Percentiles rank a stretch among this genome's conserved stretches.
These are phyloP conservation scores for Nephrotoma appendiculata DNA, from an alignment of 2,888 invertebrate genomes.

Conservation along the genomic window DNA sequence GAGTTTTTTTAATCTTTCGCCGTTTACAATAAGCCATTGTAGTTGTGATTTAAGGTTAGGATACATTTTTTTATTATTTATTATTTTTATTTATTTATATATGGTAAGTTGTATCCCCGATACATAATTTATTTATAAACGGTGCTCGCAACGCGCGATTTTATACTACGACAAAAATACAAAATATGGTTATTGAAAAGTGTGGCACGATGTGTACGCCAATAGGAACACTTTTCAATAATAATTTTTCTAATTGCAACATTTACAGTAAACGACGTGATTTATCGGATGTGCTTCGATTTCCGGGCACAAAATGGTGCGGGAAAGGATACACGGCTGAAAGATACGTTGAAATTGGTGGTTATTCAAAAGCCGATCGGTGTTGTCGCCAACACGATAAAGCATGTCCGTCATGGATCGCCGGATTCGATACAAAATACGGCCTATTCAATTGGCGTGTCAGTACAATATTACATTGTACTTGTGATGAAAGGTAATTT, in stretches of 20 bases:
- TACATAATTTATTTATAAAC: neutral
- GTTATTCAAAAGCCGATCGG: slow-evolving; percentile 60
- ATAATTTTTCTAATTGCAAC: neutral
- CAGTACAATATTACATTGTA: slow-evolving; percentile 76
- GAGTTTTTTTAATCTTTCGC: slow-evolving; percentile 75
- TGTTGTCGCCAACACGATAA: slow-evolving; percentile 72
- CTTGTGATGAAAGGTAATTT: slow-evolving; percentile 70
- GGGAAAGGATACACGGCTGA: slow-evolving; percentile 68
- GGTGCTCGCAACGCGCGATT: neutral
- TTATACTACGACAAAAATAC: neutral
- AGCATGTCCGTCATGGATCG: slow-evolving; percentile 68
- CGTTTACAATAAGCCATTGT: slow-evolving; percentile 85
- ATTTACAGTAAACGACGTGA: slow-evolving; percentile 33
- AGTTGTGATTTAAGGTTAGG: slow-evolving; percentile 77
- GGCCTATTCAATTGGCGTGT: slow-evolving; percentile 73
- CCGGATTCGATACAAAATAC: slow-evolving; percentile 63
- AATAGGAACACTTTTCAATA: neutral
- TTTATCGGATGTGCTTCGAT: slow-evolving; percentile 47
- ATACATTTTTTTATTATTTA: neutral
- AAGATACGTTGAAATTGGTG: slow-evolving; percentile 63
- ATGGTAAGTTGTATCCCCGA: neutral
- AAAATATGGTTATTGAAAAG: neutral
- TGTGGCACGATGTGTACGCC: neutral
- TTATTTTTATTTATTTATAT: neutral
- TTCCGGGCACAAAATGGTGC: slow-evolving; percentile 85